Evolutionary conservation across 2,888 invertebrate species (phyloP).

Genomic region (Polyommatus icarus): DNA sequence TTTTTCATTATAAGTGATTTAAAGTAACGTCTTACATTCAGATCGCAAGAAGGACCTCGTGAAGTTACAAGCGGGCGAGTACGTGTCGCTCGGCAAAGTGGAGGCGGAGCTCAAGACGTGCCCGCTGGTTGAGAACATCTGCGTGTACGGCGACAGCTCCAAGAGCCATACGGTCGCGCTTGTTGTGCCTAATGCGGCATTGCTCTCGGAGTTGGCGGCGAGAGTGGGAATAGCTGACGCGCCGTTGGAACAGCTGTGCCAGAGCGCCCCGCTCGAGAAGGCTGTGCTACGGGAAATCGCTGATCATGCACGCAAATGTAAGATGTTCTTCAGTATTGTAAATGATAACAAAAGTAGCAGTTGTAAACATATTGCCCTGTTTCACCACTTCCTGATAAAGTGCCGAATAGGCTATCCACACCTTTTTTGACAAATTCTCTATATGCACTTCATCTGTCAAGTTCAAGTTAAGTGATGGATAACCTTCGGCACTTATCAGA

Average conservation of each 20-base stretch:
- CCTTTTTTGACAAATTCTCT: no score
- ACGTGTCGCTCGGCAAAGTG: slow-evolving; percentile 97
- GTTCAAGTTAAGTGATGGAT: no score
- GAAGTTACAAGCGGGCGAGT: slow-evolving; percentile 98
- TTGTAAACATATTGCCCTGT: no score
- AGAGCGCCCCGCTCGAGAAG: slow-evolving; percentile 85
- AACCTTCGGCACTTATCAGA: no score
- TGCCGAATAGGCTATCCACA: no score
- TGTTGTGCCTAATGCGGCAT: slow-evolving; percentile 90
- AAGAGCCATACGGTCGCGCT: slow-evolving; percentile 94
- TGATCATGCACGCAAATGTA: slow-evolving; percentile 93
- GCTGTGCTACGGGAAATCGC: slow-evolving; percentile 90
- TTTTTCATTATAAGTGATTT: no score
- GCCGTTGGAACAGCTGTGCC: slow-evolving; percentile 88
- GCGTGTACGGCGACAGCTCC: slow-evolving; percentile 95
- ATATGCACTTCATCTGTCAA: no score
- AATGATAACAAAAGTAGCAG: not conserved
- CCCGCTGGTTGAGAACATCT: slow-evolving; percentile 97
- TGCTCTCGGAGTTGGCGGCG: slow-evolving; percentile 86
- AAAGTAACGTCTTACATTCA: slow-evolving; percentile 56
- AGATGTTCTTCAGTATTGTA: slow-evolving; percentile 47
- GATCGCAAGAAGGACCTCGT: slow-evolving; percentile 99
- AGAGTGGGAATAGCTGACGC: slow-evolving; percentile 81
- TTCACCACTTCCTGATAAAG: no score
- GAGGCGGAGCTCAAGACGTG: slow-evolving; percentile 97